phyloP scores from a whole-genome alignment of 1,140 invertebrate genomes.

The Wasmannia auropunctata region DNA sequence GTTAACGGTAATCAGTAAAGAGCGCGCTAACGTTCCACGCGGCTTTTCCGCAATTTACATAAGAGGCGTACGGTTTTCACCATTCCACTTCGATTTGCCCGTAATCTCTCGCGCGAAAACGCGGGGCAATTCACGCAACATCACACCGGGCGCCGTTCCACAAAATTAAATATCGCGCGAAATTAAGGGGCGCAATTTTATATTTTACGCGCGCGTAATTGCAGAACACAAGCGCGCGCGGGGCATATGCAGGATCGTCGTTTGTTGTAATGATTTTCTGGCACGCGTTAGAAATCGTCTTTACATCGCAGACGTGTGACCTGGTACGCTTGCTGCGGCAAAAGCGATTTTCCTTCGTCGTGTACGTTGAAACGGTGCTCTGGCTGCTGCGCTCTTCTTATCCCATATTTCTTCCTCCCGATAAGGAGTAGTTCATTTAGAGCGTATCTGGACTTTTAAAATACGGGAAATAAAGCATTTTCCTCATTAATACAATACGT shows the following conservation, averaged over 20 bases:
- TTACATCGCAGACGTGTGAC: not conserved
- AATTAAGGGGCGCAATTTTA: constrained; percentile 7
- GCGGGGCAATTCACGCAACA: not conserved
- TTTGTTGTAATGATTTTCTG: constrained; percentile 41
- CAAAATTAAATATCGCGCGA: not conserved
- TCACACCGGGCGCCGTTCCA: not conserved
- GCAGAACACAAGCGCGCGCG: not conserved
- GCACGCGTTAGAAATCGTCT: constrained; percentile 42
- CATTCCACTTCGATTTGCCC: not conserved
- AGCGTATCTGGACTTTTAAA: constrained; percentile 62
- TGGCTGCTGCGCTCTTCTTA: not conserved
- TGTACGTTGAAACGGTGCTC: constrained; percentile 27
- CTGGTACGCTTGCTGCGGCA: not conserved
- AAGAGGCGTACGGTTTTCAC: constrained; percentile 23
- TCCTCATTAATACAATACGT: not conserved
- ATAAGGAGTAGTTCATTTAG: constrained; percentile 46
- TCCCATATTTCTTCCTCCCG: constrained; percentile 15
- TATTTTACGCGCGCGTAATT: constrained; percentile 11
- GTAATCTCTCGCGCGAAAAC: not conserved
- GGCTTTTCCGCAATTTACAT: constrained; percentile 45
- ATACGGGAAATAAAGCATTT: not conserved
- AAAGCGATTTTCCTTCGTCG: constrained; percentile 53
- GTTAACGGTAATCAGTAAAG: constrained; percentile 12
- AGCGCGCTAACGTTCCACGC: not conserved
- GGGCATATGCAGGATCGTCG: not conserved